These are phyloP conservation scores for Chelonoidis abingdonii DNA, from an alignment of 2,113 vertebrate species.

Conservation along the genomic window DNA sequence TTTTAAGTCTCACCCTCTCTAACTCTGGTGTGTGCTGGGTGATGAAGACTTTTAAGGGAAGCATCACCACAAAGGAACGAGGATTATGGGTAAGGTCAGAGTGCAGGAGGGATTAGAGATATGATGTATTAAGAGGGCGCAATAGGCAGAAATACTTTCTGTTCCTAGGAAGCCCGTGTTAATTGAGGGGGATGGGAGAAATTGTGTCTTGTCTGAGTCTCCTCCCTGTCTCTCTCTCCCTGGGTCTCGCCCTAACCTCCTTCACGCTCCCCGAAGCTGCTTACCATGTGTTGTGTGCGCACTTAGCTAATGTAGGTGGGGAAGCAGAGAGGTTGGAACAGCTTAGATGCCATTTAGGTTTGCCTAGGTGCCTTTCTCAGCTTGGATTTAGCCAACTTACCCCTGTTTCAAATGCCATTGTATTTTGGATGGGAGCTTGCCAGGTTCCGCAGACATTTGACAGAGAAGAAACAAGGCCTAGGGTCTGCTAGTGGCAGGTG, in stretches of 20 bases:
- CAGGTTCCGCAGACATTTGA: neutral
- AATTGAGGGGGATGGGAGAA: constrained; percentile 64
- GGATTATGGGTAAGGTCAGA: constrained; percentile 78
- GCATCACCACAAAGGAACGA: constrained; percentile 52
- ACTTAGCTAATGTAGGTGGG: neutral
- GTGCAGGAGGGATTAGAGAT: constrained; percentile 75
- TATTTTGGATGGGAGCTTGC: neutral
- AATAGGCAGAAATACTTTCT: constrained; percentile 54
- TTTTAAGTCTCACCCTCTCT: neutral
- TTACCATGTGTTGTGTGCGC: neutral
- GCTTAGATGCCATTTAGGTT: neutral
- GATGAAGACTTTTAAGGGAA: constrained; percentile 34
- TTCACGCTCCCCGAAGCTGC: neutral
- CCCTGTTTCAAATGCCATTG: neutral
- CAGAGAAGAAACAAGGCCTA: neutral
- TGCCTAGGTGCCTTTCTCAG: neutral
- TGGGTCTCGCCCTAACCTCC: neutral
- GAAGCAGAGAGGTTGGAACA: neutral
- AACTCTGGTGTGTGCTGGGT: neutral
- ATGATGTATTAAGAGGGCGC: constrained; percentile 71
- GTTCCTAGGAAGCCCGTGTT: constrained; percentile 66
- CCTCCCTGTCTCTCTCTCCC: neutral
- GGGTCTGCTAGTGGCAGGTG: neutral
- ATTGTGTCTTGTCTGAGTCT: neutral
- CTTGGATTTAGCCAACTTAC: neutral